phyloP scores from a whole-genome alignment of 2,888 invertebrate genomes.

The Podabrus alpinus region DNA sequence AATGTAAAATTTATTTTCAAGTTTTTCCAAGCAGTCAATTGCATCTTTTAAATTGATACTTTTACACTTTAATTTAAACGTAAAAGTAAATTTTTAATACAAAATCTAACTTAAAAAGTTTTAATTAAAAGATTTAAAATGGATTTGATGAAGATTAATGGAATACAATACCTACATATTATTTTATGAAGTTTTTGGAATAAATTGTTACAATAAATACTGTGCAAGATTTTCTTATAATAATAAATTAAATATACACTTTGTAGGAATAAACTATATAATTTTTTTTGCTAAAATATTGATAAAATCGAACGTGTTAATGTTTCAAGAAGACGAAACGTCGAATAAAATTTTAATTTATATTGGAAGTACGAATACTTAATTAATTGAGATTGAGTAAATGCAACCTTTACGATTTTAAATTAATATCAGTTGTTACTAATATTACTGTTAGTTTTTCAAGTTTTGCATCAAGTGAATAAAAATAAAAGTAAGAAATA shows the following conservation, averaged over 20 bases:
- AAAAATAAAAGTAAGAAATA: too few relatives aligned
- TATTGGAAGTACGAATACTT: too few relatives aligned
- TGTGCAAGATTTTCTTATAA: neutral
- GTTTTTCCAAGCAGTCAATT: neutral
- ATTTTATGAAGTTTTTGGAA: neutral
- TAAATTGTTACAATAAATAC: neutral
- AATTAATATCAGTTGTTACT: too few relatives aligned
- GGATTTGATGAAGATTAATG: neutral
- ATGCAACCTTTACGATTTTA: too few relatives aligned
- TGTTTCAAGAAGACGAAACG: too few relatives aligned
- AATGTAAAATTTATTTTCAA: neutral
- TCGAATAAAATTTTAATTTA: too few relatives aligned
- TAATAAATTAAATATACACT: neutral
- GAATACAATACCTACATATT: conserved; percentile 2
- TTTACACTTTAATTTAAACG: neutral
- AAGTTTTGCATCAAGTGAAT: too few relatives aligned
- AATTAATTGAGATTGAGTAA: too few relatives aligned
- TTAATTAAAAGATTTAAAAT: neutral
- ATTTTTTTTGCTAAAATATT: too few relatives aligned
- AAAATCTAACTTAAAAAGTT: neutral
- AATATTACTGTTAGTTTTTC: too few relatives aligned
- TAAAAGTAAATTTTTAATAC: neutral
- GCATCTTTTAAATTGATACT: neutral
- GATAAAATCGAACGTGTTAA: too few relatives aligned
- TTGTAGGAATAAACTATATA: too few relatives aligned